A percentile compares a stretch with the other conserved stretches of the same genome.
Conservation (phyloP, 2,797 vertebrate species). For the Falco cherrug region DNA sequence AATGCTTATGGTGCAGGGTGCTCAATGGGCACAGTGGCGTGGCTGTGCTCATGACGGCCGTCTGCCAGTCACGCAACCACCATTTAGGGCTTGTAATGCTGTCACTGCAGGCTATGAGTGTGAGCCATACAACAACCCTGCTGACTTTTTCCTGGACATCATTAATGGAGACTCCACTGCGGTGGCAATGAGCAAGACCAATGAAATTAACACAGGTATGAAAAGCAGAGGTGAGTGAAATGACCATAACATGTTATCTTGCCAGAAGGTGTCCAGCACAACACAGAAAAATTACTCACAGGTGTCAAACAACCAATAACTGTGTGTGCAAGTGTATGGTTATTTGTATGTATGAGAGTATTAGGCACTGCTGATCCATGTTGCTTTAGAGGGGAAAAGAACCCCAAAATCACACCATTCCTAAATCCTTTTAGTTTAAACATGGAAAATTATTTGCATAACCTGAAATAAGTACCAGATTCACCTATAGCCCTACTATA, state of each 20-base stretch:
- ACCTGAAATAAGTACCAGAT: background rate
- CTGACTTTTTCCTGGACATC: constrained; percentile 93
- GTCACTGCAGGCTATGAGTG: constrained; percentile 82
- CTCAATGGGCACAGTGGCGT: rapidly evolving
- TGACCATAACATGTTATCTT: background rate
- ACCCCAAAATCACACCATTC: rapidly evolving
- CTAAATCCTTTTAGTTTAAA: background rate
- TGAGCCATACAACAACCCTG: constrained; percentile 92
- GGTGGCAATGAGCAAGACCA: constrained; percentile 69
- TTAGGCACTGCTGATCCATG: background rate
- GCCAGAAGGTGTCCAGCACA: background rate
- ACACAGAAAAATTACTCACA: background rate
- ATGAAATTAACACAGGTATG: constrained; percentile 61
- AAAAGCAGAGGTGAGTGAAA: background rate
- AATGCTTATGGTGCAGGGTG: too few species aligned
- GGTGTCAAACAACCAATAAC: background rate
- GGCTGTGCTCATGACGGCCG: background rate
- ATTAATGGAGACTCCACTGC: constrained; percentile 87
- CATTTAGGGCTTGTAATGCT: background rate
- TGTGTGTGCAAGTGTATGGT: rapidly evolving
- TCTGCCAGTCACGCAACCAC: background rate
- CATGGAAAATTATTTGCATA: background rate
- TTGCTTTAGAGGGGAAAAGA: background rate
- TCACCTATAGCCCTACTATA: background rate
- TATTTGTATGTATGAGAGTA: background rate